Conservation (phyloP, 2,797 vertebrate species). For the Molossus alvarezi region DNA sequence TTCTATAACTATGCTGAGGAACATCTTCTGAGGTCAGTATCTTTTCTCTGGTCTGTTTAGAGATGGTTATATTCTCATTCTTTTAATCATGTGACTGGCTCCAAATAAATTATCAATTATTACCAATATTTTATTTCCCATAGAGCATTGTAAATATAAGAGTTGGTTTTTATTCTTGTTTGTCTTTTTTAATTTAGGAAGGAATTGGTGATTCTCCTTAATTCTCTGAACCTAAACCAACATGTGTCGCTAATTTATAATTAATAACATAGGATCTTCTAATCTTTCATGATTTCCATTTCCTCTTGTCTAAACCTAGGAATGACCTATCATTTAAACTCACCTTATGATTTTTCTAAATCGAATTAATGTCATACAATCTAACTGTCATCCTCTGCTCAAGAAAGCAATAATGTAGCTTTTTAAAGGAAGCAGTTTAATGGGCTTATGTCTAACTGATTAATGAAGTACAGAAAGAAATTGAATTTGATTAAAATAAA, state of each 20-base stretch:
- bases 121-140: not conserved
- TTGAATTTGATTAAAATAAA: constrained; percentile 60
- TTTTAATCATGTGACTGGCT: constrained; percentile 23
- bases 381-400: constrained; percentile 3
- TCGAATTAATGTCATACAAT: constrained; percentile 4
- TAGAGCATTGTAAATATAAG: not conserved
- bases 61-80: not conserved
- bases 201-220: constrained; percentile 17
- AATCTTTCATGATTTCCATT: not conserved
- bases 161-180: not conserved
- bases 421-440: constrained; percentile 52
- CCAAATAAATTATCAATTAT: not conserved
- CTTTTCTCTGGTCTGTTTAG: not conserved
- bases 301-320: constrained; percentile 12
- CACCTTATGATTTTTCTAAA: constrained; percentile 38
- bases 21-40: not conserved
- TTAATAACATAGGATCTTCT: not conserved
- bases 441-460: not conserved
- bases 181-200: not conserved
- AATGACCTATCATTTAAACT: not conserved
- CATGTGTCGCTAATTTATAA: not conserved
- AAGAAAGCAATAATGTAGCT: not conserved
- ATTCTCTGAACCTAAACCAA: constrained; percentile 30
- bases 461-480: constrained; percentile 46
- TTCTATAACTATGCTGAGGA: not conserved